Evolutionary conservation across 2,797 vertebrate species (phyloP).

Genomic region (Dendrocincla tyrannina): DNA sequence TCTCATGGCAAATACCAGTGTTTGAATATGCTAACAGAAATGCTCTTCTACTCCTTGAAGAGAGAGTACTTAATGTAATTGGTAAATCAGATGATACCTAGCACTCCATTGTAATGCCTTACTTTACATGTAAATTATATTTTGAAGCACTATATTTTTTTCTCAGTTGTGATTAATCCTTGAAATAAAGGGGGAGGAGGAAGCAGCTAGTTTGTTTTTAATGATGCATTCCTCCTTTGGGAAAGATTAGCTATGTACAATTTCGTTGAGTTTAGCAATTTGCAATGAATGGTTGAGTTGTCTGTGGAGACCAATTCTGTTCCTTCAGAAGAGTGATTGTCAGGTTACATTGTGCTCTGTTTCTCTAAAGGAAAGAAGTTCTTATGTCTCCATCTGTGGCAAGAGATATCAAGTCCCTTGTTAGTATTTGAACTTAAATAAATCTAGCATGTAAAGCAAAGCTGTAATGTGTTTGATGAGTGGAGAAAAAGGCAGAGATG

Average conservation of each 20-base stretch:
- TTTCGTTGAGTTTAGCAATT: constrained; percentile 23
- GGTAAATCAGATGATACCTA: constrained; percentile 51
- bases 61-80: constrained; percentile 1
- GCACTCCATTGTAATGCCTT: constrained; percentile 24
- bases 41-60: constrained; percentile 33
- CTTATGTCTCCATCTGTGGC: background rate
- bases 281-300: constrained; percentile 23
- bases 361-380: background rate
- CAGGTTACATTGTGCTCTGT: background rate
- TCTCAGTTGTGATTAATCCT: constrained; percentile 59
- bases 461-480: background rate
- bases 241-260: constrained; percentile 26
- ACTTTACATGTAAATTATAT: constrained; percentile 60
- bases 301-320: background rate
- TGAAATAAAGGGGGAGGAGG: constrained; percentile 13
- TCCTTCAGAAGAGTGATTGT: background rate
- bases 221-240: constrained; percentile 25
- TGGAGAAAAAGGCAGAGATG: background rate
- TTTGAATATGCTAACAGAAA: constrained; percentile 29
- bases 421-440: background rate
- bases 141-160: constrained; percentile 41
- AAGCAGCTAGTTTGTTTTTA: constrained; percentile 39
- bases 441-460: background rate
- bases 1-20: background rate
- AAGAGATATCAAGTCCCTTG: background rate